Conservation (phyloP, 2,888 invertebrate species). For the Neoascia interrupta region DNA sequence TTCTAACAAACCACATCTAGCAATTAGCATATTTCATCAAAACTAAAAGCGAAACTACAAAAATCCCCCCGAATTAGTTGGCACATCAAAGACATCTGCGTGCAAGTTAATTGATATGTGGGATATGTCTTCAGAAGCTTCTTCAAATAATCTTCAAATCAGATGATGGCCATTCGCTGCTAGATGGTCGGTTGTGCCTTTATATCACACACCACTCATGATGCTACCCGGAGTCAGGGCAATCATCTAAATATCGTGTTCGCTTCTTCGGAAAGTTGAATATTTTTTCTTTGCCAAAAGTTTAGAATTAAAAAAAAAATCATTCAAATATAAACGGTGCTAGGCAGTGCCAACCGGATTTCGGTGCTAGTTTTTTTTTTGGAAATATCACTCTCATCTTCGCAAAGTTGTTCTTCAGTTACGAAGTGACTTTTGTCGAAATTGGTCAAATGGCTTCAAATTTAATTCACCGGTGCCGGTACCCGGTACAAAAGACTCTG, state of each 20-base stretch:
- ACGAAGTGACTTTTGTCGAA: neutral
- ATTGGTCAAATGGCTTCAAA: conserved; percentile 22
- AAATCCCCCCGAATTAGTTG: too few relatives aligned
- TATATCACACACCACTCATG: too few relatives aligned
- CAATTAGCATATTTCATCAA: too few relatives aligned
- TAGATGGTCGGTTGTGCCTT: too few relatives aligned
- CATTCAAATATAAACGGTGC: conserved; percentile 52
- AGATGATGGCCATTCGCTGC: too few relatives aligned
- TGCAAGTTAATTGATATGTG: conserved; percentile 15
- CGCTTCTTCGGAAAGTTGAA: conserved; percentile 5
- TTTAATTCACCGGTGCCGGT: conserved; percentile 38
- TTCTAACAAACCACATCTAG: too few relatives aligned
- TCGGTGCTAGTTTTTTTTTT: conserved; percentile 12
- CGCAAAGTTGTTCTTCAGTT: too few relatives aligned
- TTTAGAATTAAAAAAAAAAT: conserved; percentile 29
- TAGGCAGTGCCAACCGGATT: conserved; percentile 65
- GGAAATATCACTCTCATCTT: neutral
- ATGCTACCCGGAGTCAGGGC: too few relatives aligned
- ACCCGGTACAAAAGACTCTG: conserved; percentile 19
- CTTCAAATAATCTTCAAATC: conserved; percentile 15
- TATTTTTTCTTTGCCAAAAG: neutral
- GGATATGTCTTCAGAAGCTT: conserved; percentile 25
- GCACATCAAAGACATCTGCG: too few relatives aligned
- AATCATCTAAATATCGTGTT: too few relatives aligned
- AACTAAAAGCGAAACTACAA: too few relatives aligned